Conservation (phyloP, 2,888 invertebrate genomes). For the Meteorus cinctellus region DNA sequence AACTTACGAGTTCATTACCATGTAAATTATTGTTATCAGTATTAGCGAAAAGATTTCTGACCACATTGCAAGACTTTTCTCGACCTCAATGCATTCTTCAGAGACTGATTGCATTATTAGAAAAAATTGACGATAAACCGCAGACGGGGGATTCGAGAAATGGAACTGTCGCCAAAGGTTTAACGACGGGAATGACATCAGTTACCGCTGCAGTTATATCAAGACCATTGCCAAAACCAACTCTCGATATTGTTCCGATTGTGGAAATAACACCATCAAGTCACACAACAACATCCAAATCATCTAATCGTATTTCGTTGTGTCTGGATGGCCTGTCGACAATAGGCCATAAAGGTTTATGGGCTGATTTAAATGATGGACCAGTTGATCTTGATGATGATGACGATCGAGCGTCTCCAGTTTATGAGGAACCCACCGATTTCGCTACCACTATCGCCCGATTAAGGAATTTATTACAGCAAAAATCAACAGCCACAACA, state of each 20-base stretch:
- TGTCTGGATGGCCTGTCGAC: slow-evolving; percentile 59
- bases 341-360: slow-evolving; percentile 63
- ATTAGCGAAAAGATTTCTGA: slow-evolving; percentile 77
- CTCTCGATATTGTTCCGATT: slow-evolving; percentile 27
- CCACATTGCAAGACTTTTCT: slow-evolving; percentile 60
- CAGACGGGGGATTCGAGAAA: slow-evolving; percentile 35
- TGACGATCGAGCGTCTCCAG: slow-evolving; percentile 75
- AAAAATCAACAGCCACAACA: slow-evolving; percentile 72
- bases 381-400: slow-evolving; percentile 65
- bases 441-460: slow-evolving; percentile 83
- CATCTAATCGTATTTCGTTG: slow-evolving; percentile 49
- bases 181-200: slow-evolving; percentile 63
- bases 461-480: slow-evolving; percentile 79
- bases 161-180: slow-evolving; percentile 61
- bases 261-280: slow-evolving; percentile 36
- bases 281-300: slow-evolving; percentile 36
- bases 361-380: slow-evolving; percentile 60
- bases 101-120: slow-evolving; percentile 55
- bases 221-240: slow-evolving; percentile 59
- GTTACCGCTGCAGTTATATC: slow-evolving; percentile 67
- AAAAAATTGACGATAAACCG: slow-evolving; percentile 42
- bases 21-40: slow-evolving; percentile 79
- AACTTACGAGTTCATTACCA: slow-evolving; percentile 80
- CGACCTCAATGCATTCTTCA: slow-evolving; percentile 62
- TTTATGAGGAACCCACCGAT: slow-evolving; percentile 84